Percentiles rank a stretch among this genome's conserved stretches.
These are phyloP conservation scores for Meda fulgida DNA, from an alignment of 2,797 vertebrate genomes.

Conservation along the genomic window DNA sequence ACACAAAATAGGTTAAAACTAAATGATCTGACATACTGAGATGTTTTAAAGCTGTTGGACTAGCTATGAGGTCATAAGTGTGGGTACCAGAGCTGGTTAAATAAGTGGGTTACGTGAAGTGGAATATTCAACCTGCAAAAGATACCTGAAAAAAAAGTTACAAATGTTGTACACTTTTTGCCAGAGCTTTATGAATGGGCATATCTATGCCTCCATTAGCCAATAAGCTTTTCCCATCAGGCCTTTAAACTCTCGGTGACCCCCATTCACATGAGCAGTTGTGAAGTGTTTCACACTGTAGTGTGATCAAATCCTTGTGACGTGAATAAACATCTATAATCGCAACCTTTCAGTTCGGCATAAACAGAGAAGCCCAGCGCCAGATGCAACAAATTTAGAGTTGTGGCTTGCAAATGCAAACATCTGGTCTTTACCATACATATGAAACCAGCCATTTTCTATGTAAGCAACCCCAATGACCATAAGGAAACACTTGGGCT, in stretches of 20 bases:
- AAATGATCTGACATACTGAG: conserved; percentile 28
- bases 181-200: conserved; percentile 53
- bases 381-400: conserved; percentile 71
- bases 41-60: conserved; percentile 20
- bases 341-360: conserved; percentile 64
- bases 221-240: conserved; percentile 54
- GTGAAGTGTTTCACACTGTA: conserved; percentile 64
- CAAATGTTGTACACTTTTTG: conserved; percentile 17
- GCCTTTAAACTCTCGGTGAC: conserved; percentile 59
- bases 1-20: conserved; percentile 23
- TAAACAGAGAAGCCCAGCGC: conserved; percentile 68
- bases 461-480: conserved; percentile 61
- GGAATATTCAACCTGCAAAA: conserved; percentile 34
- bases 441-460: conserved; percentile 64
- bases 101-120: conserved; percentile 15
- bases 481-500: conserved; percentile 63
- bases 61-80: conserved; percentile 38
- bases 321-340: conserved; percentile 71
- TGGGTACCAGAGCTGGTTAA: conserved; percentile 21
- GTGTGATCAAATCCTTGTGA: conserved; percentile 63
- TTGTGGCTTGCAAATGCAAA: conserved; percentile 65
- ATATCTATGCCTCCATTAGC: conserved; percentile 56
- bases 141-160: not conserved
- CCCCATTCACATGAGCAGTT: conserved; percentile 54
- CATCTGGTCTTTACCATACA: conserved; percentile 69